Percentiles rank a stretch among this genome's conserved stretches.
Conservation (phyloP, 1,140 invertebrate genomes). For the Schlechtendalia chinensis region DNA sequence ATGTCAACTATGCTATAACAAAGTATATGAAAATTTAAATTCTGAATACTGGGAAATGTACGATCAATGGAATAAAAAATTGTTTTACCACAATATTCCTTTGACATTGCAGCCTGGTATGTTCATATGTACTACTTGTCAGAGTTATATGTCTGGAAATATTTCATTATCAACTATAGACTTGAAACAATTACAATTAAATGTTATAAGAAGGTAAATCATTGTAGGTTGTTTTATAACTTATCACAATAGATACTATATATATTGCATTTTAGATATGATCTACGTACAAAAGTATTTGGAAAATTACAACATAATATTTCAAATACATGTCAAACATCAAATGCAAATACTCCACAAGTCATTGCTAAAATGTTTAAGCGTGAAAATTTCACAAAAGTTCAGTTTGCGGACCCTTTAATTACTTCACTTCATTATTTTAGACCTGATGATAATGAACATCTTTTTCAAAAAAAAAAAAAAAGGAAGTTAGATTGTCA, state of each 20-base stretch:
- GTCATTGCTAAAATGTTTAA: background rate
- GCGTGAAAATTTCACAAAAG: background rate
- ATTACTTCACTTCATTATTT: conserved; percentile 3
- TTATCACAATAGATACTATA: background rate
- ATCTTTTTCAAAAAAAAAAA: background rate
- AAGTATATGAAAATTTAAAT: background rate
- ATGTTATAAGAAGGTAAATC: background rate
- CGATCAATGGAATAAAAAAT: background rate
- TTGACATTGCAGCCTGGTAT: background rate
- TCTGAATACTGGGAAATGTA: background rate
- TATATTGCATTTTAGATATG: background rate
- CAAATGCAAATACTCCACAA: background rate
- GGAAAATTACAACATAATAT: background rate
- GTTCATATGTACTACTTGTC: conserved; percentile 24
- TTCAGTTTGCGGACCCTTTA: background rate
- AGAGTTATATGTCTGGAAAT: background rate
- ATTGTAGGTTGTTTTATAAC: background rate
- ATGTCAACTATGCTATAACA: conserved; percentile 21
- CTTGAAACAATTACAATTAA: background rate
- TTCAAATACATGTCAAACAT: background rate
- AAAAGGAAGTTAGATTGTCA: background rate
- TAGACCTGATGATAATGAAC: background rate
- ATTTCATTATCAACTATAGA: background rate
- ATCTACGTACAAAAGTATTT: background rate
- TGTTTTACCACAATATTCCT: background rate